Percentiles rank a stretch among this genome's conserved stretches.
Evolutionary conservation across 2,797 vertebrate species (phyloP).

Genomic region (Rhinichthys osculus): DNA sequence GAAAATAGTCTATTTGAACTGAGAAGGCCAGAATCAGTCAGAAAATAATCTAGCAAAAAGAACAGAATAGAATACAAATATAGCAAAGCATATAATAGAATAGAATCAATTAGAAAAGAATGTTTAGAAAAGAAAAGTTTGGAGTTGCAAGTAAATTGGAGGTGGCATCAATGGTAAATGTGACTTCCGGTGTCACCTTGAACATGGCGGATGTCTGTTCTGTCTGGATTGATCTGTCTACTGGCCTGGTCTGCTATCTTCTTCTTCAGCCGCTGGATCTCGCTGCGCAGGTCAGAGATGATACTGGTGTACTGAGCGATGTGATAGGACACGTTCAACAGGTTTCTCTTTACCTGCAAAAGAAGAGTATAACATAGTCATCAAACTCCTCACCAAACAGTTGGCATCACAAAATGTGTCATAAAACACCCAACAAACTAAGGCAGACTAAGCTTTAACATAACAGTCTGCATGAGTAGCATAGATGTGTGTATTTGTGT

Average conservation of each 20-base stretch:
- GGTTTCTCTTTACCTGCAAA: conserved; percentile 87
- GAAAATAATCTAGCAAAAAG: not conserved
- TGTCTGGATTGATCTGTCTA: conserved; percentile 71
- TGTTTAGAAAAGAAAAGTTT: not conserved
- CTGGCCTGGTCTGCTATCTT: conserved; percentile 81
- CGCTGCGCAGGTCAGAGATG: conserved; percentile 84
- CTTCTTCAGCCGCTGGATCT: conserved; percentile 86
- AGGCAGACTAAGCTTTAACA: not conserved
- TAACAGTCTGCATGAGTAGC: not conserved
- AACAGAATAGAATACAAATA: not conserved
- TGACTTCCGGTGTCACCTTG: conserved; percentile 77
- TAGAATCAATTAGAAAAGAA: not conserved
- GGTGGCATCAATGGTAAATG: not conserved
- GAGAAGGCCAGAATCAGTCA: no score
- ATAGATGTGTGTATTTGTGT: not conserved
- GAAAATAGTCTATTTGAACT: not conserved
- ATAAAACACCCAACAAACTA: not conserved
- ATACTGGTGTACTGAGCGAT: conserved; percentile 90
- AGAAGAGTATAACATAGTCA: not conserved
- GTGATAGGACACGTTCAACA: conserved; percentile 87
- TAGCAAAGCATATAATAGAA: not conserved
- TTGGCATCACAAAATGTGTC: not conserved
- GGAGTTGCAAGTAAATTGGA: not conserved
- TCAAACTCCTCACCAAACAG: not conserved
- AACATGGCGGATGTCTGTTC: conserved; percentile 78